phyloP scores from a whole-genome alignment of 2,113 vertebrate genomes.

The Pterocles burchelli region DNA sequence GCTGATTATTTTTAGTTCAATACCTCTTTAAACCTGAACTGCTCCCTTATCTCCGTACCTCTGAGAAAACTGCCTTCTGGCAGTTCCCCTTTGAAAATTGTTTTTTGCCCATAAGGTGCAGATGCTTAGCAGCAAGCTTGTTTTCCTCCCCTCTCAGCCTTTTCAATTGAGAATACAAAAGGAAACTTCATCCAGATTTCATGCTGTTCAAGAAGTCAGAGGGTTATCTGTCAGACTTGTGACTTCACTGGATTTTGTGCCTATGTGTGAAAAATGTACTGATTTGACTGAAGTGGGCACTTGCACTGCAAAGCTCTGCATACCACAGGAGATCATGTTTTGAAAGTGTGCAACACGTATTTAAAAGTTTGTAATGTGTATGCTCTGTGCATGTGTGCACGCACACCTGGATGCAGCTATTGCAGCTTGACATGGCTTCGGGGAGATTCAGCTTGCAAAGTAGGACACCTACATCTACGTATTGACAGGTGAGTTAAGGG shows the following conservation, averaged over 20 bases:
- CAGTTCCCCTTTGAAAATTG: not conserved
- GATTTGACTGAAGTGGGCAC: not conserved
- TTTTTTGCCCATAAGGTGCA: not conserved
- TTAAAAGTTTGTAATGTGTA: too few species aligned
- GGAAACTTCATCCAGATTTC: not conserved
- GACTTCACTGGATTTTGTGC: not conserved
- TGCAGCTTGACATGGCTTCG: not conserved
- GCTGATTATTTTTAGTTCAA: slow-evolving; percentile 24
- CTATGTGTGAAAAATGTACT: not conserved
- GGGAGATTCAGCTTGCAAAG: not conserved
- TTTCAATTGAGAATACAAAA: not conserved
- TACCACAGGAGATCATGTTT: not conserved
- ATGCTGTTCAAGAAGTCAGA: not conserved
- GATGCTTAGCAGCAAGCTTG: not conserved
- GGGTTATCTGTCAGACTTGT: not conserved
- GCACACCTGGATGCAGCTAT: not conserved
- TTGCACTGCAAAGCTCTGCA: not conserved
- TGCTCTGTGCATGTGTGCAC: too few species aligned
- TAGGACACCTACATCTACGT: not conserved
- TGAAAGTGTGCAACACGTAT: too few species aligned
- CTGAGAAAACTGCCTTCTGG: slow-evolving; percentile 14
- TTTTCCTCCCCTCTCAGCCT: not conserved
- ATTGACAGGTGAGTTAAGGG: not conserved
- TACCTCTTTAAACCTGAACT: not conserved
- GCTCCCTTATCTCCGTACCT: not conserved